These are phyloP conservation scores for Cranoglanis bouderius DNA, from an alignment of 2,113 vertebrate genomes.

Conservation along the genomic window DNA sequence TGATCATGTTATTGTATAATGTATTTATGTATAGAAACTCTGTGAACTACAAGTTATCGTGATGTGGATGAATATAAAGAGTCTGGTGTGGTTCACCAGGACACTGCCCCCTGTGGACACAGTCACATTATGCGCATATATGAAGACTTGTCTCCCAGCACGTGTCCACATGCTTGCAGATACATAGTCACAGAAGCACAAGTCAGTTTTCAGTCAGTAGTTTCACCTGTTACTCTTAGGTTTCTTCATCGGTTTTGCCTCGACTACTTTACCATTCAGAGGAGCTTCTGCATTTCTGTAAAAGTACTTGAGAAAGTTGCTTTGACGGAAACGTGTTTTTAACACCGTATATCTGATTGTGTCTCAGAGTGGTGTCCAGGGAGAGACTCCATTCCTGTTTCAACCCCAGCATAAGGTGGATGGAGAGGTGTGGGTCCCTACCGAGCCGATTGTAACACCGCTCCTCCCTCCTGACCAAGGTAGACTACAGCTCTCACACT, in stretches of 20 bases:
- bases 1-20: too few species aligned
- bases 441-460: constrained; percentile 61
- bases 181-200: background rate
- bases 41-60: too few species aligned
- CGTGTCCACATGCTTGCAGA: too few species aligned
- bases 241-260: background rate
- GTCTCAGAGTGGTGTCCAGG: constrained; percentile 4
- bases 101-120: too few species aligned
- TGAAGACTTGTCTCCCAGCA: background rate
- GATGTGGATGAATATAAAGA: too few species aligned
- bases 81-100: background rate
- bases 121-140: background rate
- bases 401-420: constrained; percentile 54
- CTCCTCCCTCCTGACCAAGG: constrained; percentile 62
- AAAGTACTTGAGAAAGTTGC: background rate
- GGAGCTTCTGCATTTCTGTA: background rate
- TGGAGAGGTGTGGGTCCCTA: constrained; percentile 64
- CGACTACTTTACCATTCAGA: background rate
- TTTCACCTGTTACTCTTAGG: background rate
- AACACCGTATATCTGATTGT: background rate
- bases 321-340: background rate
- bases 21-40: too few species aligned
- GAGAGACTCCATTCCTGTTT: constrained; percentile 50
- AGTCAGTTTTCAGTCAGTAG: background rate
- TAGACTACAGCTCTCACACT: constrained; percentile 38